A percentile compares a stretch with the other conserved stretches of the same genome.
phyloP scores from a whole-genome alignment of 1,140 invertebrate genomes.

The Hylyphantes graminicola region DNA sequence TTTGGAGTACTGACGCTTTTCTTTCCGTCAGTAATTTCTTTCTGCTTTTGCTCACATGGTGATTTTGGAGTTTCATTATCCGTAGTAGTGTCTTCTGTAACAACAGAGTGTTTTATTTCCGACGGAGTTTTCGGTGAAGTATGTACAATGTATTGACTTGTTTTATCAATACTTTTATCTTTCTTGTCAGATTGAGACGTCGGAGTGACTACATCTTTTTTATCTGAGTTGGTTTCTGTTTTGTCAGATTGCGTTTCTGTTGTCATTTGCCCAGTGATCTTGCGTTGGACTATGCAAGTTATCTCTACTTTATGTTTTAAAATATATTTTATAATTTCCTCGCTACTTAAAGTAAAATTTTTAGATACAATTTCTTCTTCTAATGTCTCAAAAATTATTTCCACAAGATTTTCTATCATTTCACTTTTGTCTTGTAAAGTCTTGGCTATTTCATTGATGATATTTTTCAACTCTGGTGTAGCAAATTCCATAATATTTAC shows the following conservation, averaged over 20 bases:
- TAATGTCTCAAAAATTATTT: neutral
- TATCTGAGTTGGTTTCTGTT: neutral
- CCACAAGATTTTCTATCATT: neutral
- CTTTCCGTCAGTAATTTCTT: neutral
- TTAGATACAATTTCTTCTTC: neutral
- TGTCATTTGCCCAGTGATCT: neutral
- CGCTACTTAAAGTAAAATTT: neutral
- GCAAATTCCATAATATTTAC: slow-evolving; percentile 1
- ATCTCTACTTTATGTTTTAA: neutral
- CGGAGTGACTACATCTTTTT: neutral
- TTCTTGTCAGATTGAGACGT: neutral
- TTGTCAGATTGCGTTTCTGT: neutral
- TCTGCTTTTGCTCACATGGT: neutral
- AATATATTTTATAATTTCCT: slow-evolving; percentile 13
- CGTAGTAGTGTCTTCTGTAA: neutral
- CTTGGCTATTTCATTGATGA: slow-evolving; percentile 18
- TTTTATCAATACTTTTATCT: neutral
- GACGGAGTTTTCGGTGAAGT: neutral
- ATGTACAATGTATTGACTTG: too few species aligned
- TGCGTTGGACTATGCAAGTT: neutral
- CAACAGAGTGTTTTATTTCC: neutral
- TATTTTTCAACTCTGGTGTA: slow-evolving; percentile 23
- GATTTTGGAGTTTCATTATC: neutral
- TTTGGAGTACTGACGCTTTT: neutral
- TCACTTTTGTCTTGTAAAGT: neutral